Percentiles rank a stretch among this genome's conserved stretches.
Evolutionary conservation across 2,888 invertebrate genomes (phyloP).

Genomic region (Andrena marginata): DNA sequence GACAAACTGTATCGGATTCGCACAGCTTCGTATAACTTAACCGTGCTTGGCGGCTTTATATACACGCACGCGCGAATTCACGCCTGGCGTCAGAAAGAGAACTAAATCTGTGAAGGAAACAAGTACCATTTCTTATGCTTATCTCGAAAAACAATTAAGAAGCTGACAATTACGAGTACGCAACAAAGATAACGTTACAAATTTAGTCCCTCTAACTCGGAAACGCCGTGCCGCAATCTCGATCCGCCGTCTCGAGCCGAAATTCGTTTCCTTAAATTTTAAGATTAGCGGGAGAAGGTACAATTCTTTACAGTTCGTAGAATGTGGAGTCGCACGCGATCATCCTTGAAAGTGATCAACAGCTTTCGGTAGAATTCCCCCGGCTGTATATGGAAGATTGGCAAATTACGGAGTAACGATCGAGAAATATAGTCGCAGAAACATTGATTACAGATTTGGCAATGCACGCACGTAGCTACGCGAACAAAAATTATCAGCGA

Average conservation of each 20-base stretch:
- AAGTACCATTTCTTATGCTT: neutral
- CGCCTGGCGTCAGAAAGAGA: conserved; percentile 21
- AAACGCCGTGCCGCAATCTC: conserved; percentile 18
- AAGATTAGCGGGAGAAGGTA: conserved; percentile 10
- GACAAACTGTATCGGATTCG: conserved; percentile 17
- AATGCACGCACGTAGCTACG: conserved; percentile 54
- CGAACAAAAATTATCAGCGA: conserved; percentile 31
- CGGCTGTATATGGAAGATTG: conserved; percentile 14
- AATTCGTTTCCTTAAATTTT: neutral
- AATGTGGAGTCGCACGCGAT: conserved; percentile 9
- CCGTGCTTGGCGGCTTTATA: conserved; percentile 25
- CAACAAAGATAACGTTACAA: conserved; percentile 9
- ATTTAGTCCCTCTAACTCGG: conserved; percentile 33
- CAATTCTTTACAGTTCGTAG: conserved; percentile 2
- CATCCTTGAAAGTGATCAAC: neutral
- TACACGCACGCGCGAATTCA: conserved; percentile 40
- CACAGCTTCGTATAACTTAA: conserved; percentile 9
- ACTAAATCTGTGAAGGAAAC: conserved; percentile 26
- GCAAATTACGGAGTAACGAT: conserved; percentile 33
- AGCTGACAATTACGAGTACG: neutral
- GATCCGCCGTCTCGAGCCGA: conserved; percentile 7
- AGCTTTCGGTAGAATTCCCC: conserved; percentile 16
- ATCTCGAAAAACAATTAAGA: neutral
- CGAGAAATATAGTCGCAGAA: conserved; percentile 22
- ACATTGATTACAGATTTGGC: conserved; percentile 41